phyloP scores from a whole-genome alignment of 2,113 vertebrate genomes.

The Mystacornis crossleyi region DNA sequence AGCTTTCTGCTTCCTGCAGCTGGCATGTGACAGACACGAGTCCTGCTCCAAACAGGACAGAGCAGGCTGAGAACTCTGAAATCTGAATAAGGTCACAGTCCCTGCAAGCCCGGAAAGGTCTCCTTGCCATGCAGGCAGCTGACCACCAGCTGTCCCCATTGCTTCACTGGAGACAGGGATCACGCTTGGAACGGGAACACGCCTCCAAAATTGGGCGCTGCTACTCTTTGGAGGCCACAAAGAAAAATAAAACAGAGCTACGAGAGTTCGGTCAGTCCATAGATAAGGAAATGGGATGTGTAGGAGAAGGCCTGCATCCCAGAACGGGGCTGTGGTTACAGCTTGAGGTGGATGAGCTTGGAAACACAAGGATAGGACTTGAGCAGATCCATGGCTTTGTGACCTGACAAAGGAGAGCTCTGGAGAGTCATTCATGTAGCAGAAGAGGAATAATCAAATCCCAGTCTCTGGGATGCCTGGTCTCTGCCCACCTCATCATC shows the following conservation, averaged over 20 bases:
- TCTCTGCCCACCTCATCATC: not conserved
- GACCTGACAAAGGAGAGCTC: not conserved
- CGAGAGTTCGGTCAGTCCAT: not conserved
- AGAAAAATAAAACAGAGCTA: not conserved
- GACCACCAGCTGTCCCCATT: slow-evolving; percentile 61
- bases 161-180: not conserved
- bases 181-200: accelerated
- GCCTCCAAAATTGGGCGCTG: not conserved
- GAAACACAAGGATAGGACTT: not conserved
- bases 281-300: not conserved
- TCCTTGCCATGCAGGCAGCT: not conserved
- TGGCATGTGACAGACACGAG: not conserved
- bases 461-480: not conserved
- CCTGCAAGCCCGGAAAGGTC: not conserved
- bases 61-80: not conserved
- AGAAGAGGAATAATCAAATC: not conserved
- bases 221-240: not conserved
- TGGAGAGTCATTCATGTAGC: not conserved
- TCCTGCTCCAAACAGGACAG: accelerated
- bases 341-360: not conserved
- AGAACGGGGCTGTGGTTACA: not conserved
- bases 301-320: not conserved
- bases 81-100: not conserved
- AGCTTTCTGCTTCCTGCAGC: not conserved
- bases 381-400: not conserved